Conservation (phyloP, 2,113 vertebrate species). For the Xenopus borealis region DNA sequence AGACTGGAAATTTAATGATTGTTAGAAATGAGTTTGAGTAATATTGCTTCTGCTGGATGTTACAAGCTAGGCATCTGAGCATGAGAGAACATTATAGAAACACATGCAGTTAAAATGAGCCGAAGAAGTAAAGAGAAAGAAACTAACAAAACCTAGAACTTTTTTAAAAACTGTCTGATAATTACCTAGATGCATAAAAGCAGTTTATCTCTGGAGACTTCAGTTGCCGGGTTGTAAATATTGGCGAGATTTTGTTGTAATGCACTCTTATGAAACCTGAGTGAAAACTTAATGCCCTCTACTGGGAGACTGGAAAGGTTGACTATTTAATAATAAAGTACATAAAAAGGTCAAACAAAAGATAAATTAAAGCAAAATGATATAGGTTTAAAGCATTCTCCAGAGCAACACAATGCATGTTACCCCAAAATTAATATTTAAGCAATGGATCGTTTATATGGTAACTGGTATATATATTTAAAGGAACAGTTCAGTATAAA, state of each 20-base stretch:
- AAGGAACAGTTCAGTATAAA: no score
- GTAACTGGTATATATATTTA: no score
- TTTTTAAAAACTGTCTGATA: not conserved
- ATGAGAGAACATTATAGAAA: not conserved
- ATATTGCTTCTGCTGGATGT: not conserved
- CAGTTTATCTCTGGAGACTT: not conserved
- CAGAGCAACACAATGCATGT: no score
- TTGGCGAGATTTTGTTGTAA: not conserved
- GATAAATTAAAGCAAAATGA: no score
- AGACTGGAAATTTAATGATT: not conserved
- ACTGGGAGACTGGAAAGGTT: constrained; percentile 39
- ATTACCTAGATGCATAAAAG: not conserved
- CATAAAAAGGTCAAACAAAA: no score
- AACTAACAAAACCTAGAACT: not conserved
- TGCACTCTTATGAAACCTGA: constrained; percentile 6
- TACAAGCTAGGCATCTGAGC: not conserved
- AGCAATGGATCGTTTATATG: no score
- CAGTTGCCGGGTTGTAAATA: not conserved
- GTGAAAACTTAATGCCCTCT: constrained; percentile 54
- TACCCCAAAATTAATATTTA: no score
- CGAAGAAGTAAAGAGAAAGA: not conserved
- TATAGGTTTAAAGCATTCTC: not conserved
- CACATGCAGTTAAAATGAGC: not conserved
- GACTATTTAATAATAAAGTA: not conserved
- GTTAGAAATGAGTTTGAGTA: not conserved